These are phyloP conservation scores for Oreotragus oreotragus DNA, from an alignment of 2,113 vertebrate genomes.

Conservation along the genomic window DNA sequence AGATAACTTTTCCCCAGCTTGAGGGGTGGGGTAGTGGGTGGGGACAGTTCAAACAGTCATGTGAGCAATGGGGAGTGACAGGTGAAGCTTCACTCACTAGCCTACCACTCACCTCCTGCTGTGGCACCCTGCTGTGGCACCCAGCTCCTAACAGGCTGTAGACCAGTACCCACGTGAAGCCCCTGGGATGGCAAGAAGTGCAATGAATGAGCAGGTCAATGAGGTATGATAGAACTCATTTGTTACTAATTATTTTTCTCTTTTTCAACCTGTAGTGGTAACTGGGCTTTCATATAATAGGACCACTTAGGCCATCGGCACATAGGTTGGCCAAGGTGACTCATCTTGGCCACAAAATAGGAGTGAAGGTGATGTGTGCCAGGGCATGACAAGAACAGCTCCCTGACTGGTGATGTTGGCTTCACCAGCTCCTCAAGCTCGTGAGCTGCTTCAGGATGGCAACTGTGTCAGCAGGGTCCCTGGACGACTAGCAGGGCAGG, in stretches of 20 bases:
- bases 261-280: neutral
- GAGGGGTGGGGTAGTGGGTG: neutral
- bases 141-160: neutral
- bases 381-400: neutral
- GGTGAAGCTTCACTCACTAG: neutral
- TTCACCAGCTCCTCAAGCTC: neutral
- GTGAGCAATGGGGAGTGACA: neutral
- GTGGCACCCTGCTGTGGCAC: rapidly evolving
- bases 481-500: neutral
- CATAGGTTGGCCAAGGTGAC: neutral
- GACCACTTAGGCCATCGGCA: neutral
- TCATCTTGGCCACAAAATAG: neutral
- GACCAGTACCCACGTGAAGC: neutral
- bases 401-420: neutral
- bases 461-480: neutral
- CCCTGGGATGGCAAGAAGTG: neutral
- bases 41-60: neutral
- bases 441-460: rapidly evolving
- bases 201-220: neutral
- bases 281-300: neutral
- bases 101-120: neutral
- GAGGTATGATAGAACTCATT: neutral
- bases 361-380: neutral
- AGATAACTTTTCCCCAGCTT: neutral
- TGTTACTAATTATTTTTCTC: neutral